Evolutionary conservation across 2,797 vertebrate species (phyloP).

Genomic region (Chelon auratus): DNA sequence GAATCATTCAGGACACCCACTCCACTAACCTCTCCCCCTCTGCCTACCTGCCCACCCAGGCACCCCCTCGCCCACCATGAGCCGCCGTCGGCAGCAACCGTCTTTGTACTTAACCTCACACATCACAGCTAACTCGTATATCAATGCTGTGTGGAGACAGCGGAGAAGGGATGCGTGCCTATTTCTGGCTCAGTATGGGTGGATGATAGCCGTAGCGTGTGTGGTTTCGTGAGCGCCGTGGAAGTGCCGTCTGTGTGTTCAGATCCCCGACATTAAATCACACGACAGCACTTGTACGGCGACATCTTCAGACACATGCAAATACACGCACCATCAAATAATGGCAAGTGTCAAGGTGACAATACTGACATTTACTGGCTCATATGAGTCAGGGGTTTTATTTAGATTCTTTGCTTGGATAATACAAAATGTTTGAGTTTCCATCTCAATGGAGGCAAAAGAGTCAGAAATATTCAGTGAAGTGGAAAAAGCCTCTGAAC

Average conservation of each 20-base stretch:
- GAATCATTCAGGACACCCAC: conserved; percentile 81
- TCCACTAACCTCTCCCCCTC: conserved; percentile 71
- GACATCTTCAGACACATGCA: conserved; percentile 8
- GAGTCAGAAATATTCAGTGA: neutral
- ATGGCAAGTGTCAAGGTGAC: neutral
- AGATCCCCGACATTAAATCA: conserved; percentile 16
- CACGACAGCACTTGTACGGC: conserved; percentile 2
- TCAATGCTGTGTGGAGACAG: conserved; percentile 74
- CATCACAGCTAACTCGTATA: conserved; percentile 78
- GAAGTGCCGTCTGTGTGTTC: conserved; percentile 35
- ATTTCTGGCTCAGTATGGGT: conserved; percentile 73
- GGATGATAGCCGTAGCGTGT: conserved; percentile 49
- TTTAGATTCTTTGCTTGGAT: too few species aligned
- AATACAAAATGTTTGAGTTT: neutral
- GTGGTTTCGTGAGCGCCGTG: conserved; percentile 29
- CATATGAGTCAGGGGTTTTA: too few species aligned
- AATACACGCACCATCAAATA: neutral
- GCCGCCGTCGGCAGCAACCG: conserved; percentile 64
- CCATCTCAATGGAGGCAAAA: neutral
- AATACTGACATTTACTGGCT: neutral
- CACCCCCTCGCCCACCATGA: conserved; percentile 61
- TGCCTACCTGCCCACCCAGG: conserved; percentile 58
- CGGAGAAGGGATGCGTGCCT: conserved; percentile 57
- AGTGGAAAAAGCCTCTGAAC: neutral
- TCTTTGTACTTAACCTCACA: conserved; percentile 82